Conservation (phyloP, 2,797 vertebrate species). For the Florisuga fusca region DNA sequence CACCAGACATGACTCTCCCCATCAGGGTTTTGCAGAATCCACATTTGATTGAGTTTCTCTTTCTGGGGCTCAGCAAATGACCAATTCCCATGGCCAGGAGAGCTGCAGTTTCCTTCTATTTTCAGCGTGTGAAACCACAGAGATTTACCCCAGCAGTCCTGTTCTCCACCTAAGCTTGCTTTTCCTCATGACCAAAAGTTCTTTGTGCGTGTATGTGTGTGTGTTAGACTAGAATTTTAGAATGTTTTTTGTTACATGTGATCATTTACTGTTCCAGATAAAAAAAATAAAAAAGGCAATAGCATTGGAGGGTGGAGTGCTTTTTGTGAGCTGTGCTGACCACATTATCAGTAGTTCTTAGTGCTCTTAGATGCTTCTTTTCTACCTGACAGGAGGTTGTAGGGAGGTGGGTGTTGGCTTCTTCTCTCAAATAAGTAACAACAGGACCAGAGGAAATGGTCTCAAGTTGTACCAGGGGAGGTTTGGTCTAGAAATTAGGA, state of each 20-base stretch:
- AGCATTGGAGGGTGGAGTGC: neutral
- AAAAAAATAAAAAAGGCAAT: neutral
- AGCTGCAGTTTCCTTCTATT: neutral
- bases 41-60: neutral
- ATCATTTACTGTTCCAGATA: neutral
- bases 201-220: neutral
- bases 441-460: no score
- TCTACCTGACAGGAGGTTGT: no score
- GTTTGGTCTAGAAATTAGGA: no score
- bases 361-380: neutral
- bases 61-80: neutral
- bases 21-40: neutral
- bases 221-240: neutral
- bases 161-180: neutral
- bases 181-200: neutral
- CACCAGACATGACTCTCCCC: neutral
- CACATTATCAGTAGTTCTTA: neutral
- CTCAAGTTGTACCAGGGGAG: no score
- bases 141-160: neutral
- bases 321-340: neutral
- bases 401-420: no score
- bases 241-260: fast-evolving
- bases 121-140: neutral
- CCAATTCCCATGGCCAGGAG: neutral
- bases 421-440: no score